Base-by-base conservation (phyloP, 92 coral and sea anemone species). In the Blastomussa wellsi region DNA sequence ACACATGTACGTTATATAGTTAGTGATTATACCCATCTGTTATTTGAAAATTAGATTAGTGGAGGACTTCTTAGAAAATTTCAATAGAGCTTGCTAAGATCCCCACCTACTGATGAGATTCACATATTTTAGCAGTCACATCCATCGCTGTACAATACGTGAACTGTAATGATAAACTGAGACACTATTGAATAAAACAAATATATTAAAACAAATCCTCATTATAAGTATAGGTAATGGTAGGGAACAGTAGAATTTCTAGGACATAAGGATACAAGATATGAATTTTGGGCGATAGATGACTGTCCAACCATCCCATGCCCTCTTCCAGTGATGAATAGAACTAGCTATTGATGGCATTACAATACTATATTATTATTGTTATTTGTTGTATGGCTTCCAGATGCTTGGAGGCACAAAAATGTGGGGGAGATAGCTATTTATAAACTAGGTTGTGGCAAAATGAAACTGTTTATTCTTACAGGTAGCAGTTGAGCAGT, bases 301-400 rank as follows among this genome's bases (percentile, higher is more conserved):
- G 82, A 11, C 49, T 57, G 24, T 49, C 48, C 69, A 29, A 35
- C 31, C 52, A 2, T 36, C 52, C 69, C 70, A 37, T 24, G 15
- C 39, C 22, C 83, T 39, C 74, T 39, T 26, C 26, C 72, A 39
- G 37, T 22, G 83, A 79, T 79, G 72, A 79, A 62, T 60, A 22
- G 83, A 60, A 38, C 32, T 64, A 74, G 7, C 39, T 73, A 79
- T 16, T 60, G 83, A 79, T 29, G 22, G 4, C 35, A 41, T 38
- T 16, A 65, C 44, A 17, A 31, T 33, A 39, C 39, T 31, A 37
- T 79, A 39, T 79, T 39, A 41, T 35, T 38, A 38, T 79, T 28
- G 20, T 37, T 42, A 39, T 39, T 39, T 26, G 57, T 26, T 65
- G 31, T 42, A 47, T 79, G 64, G 39, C 74, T 39, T 44, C 55